Percentiles rank a stretch among this genome's conserved stretches.
These are phyloP conservation scores for Polymixis lichenea DNA, from an alignment of 2,888 invertebrate genomes.

Conservation along the genomic window DNA sequence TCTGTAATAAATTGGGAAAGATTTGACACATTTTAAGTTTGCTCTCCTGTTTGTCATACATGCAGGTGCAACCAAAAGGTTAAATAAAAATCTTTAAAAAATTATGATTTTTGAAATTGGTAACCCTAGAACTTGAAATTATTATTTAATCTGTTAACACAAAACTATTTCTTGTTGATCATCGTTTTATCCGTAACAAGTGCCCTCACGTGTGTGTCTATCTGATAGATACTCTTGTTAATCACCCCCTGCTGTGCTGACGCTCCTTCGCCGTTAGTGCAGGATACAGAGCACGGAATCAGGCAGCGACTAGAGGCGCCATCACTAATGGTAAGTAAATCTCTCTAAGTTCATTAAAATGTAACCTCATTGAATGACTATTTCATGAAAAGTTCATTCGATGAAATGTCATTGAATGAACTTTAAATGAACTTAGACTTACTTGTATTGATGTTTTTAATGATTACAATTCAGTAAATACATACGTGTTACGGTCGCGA, in stretches of 20 bases:
- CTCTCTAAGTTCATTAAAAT: too few relatives aligned
- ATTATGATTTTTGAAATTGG: not conserved
- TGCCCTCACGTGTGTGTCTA: slow-evolving; percentile 43
- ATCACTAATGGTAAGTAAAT: not conserved
- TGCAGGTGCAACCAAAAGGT: not conserved
- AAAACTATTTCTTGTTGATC: slow-evolving; percentile 53
- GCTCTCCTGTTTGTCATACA: not conserved
- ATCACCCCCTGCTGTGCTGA: slow-evolving; percentile 60
- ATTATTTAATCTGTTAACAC: slow-evolving; percentile 49
- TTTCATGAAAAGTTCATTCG: too few relatives aligned
- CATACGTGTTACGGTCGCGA: too few relatives aligned
- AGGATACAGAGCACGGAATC: slow-evolving; percentile 8
- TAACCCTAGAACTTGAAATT: slow-evolving; percentile 32
- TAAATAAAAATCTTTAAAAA: not conserved
- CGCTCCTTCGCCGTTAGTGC: slow-evolving; percentile 61
- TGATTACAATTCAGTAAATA: too few relatives aligned
- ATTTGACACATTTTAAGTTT: not conserved
- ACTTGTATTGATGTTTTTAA: too few relatives aligned
- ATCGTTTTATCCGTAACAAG: slow-evolving; percentile 51
- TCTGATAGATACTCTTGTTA: slow-evolving; percentile 53
- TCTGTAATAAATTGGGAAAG: not conserved
- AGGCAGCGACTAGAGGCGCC: not conserved
- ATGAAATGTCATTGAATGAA: too few relatives aligned
- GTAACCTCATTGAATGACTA: too few relatives aligned
- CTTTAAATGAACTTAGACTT: too few relatives aligned